Conservation (phyloP, 2,113 vertebrate genomes). For the Colius striatus region DNA sequence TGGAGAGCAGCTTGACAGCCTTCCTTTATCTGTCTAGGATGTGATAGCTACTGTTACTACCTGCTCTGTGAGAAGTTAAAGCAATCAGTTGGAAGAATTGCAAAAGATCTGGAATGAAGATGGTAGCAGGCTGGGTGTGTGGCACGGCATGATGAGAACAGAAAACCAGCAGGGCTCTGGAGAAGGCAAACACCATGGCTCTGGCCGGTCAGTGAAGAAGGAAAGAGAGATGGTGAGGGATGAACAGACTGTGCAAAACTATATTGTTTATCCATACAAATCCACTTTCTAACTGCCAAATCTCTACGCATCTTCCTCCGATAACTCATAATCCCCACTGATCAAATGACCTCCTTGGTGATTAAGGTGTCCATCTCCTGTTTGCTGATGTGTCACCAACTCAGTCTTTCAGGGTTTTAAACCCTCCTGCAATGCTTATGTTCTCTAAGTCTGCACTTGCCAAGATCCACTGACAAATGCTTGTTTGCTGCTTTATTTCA, state of each 20-base stretch:
- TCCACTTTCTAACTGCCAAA: background rate
- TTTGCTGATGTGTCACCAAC: background rate
- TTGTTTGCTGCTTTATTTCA: background rate
- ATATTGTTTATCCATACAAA: background rate
- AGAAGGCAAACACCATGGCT: accelerated
- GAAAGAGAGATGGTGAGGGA: background rate
- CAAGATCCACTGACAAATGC: background rate
- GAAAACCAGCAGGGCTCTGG: background rate
- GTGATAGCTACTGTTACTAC: background rate
- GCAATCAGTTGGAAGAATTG: background rate
- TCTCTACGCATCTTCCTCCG: background rate
- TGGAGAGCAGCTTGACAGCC: background rate
- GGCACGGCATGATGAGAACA: accelerated
- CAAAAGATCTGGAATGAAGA: background rate
- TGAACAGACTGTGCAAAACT: background rate
- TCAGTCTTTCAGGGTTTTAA: background rate
- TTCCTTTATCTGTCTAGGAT: background rate
- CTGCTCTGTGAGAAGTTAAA: background rate
- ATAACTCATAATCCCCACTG: background rate
- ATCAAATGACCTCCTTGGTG: background rate
- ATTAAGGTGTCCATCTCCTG: background rate
- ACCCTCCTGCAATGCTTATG: background rate
- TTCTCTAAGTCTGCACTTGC: background rate
- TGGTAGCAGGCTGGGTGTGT: background rate
- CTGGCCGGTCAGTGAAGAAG: background rate